Evolutionary conservation across 30 jellyfish, hydroid and myxozoan genomes (phyloP), one percentile per base, ranked within the genome.

Genomic region (Cassiopea xamachana): DNA sequence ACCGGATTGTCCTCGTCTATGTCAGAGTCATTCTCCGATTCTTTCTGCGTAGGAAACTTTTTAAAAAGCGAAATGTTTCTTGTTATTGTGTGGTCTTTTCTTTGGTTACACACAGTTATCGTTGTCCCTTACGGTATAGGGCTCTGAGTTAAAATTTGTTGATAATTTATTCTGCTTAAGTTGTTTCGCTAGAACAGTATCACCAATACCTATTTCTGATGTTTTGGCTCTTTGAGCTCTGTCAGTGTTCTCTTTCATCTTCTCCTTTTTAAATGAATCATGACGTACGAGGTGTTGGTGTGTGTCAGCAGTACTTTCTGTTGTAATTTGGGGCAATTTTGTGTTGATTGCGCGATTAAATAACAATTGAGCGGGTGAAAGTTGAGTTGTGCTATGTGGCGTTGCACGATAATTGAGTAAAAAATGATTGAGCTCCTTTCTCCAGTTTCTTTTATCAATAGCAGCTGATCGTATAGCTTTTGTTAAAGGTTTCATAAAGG

Each of bases 401-500:
- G 74, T 64, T 64, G 74, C 74, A 64, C 74, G 6, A 4, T 64
- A 9, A 64, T 64, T 64, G 43, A 64, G 74, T 17, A 64, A 64
- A 64, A 64, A 13, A 13, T 14, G 74, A 9, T 64, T 6, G 55
- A 14, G 19, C 18, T 39, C 81, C 27, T 73, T 73, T 73, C 55
- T 39, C 55, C 81, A 73, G 6, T 13, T 13, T 64, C 43, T 9
- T 9, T 64, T 64, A 9, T 64, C 74, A 64, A 64, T 64, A 17
- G 15, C 74, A 64, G 74, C 74, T 64, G 74, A 73, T 15, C 58
- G 48, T 27, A 46, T 77, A 7, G 87, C 87, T 46, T 77, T 77
- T 77, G 74, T 77, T 59, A 77, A 46, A 2, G 87, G 87, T 77
- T 77, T 77, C 87, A 77, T 46, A 77, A 77, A 77, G 44, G 87